Conservation (phyloP, 2,797 vertebrate genomes). For the Notamacropus eugenii region DNA sequence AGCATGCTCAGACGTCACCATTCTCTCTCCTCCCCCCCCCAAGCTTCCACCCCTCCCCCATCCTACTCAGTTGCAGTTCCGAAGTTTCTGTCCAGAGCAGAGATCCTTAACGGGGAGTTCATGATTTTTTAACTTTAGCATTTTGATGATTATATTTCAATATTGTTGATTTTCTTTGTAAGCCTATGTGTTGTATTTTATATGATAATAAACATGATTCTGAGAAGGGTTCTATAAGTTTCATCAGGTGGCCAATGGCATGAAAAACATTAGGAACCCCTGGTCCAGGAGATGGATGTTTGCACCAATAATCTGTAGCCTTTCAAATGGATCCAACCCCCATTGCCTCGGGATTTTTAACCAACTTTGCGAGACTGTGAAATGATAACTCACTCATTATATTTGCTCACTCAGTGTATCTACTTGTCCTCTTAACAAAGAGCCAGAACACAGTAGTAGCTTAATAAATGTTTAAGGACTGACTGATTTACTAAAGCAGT, state of each 20-base stretch:
- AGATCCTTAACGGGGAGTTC: background rate
- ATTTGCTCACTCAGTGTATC: background rate
- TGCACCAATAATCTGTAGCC: background rate
- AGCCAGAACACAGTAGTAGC: conserved; percentile 9
- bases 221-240: background rate
- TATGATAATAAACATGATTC: background rate
- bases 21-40: background rate
- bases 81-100: background rate
- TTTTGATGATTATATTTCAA: background rate
- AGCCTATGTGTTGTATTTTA: background rate
- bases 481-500: background rate
- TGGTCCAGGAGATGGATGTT: background rate
- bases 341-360: background rate
- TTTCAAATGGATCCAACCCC: background rate
- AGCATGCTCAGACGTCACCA: background rate
- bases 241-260: background rate
- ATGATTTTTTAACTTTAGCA: background rate
- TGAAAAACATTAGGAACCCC: background rate
- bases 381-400: background rate
- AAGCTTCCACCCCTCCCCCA: background rate
- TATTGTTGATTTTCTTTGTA: background rate
- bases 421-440: background rate
- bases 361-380: background rate
- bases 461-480: conserved; percentile 29
- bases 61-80: background rate